phyloP scores from a whole-genome alignment of 2,113 vertebrate species.

The Lampris incognitus region DNA sequence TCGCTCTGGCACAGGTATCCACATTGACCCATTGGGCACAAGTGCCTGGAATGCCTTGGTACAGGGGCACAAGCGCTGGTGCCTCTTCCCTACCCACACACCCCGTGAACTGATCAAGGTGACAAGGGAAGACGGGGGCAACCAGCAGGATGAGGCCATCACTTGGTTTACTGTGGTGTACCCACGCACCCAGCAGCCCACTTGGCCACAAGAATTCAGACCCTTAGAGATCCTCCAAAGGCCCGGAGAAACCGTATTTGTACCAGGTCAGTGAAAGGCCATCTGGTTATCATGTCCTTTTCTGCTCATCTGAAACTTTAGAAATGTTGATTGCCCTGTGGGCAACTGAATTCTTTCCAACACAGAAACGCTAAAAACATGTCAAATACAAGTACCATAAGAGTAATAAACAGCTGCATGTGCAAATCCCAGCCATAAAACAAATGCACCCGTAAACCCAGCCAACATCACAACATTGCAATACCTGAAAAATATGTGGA shows the following conservation, averaged over 20 bases:
- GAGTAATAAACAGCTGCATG: too few species aligned
- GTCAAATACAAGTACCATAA: too few species aligned
- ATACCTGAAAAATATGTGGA: too few species aligned
- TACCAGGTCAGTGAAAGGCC: conserved; percentile 87
- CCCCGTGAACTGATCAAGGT: conserved; percentile 98
- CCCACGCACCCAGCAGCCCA: conserved; percentile 91
- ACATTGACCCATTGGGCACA: conserved; percentile 97
- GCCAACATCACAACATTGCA: too few species aligned
- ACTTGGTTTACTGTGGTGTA: conserved; percentile 97
- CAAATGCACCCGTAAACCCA: too few species aligned
- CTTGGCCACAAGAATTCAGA: conserved; percentile 93
- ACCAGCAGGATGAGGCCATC: conserved; percentile 98
- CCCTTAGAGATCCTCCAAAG: conserved; percentile 95
- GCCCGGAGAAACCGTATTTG: conserved; percentile 96
- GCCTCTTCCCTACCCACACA: conserved; percentile 96
- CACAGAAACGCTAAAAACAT: too few species aligned
- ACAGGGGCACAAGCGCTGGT: conserved; percentile 98
- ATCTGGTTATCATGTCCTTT: neutral
- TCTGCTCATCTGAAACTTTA: neutral
- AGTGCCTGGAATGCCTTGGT: conserved; percentile 98
- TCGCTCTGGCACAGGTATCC: conserved; percentile 96
- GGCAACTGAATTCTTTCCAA: too few species aligned
- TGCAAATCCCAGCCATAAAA: too few species aligned
- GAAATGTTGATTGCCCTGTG: too few species aligned
- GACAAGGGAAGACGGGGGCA: conserved; percentile 94